Percentiles rank a stretch among this genome's conserved stretches.
Evolutionary conservation across 2,797 vertebrate species (phyloP).

Genomic region (Pristis pectinata): DNA sequence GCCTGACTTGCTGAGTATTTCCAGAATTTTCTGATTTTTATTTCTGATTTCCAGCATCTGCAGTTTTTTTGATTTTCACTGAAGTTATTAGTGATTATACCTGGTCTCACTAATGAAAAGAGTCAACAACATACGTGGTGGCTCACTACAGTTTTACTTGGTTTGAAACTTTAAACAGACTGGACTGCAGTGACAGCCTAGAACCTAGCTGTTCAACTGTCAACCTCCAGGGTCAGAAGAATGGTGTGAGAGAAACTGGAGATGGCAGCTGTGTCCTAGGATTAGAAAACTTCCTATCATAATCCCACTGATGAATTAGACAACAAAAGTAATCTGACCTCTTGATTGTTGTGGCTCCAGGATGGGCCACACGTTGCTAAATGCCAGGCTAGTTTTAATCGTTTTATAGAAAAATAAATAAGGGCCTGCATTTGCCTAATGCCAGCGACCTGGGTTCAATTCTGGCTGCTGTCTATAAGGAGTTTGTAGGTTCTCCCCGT

Average conservation of each 20-base stretch:
- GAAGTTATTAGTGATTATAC: not conserved
- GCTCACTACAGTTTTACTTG: not conserved
- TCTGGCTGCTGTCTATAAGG: too few relatives aligned
- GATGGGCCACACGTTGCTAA: not conserved
- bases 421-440: too few relatives aligned
- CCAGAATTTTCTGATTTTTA: too few relatives aligned
- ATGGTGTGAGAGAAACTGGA: not conserved
- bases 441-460: too few relatives aligned
- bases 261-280: not conserved
- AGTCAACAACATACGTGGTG: not conserved
- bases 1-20: too few relatives aligned
- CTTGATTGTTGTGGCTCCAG: not conserved
- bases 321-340: too few relatives aligned
- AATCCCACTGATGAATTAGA: not conserved
- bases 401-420: not conserved
- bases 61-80: too few relatives aligned
- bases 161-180: not conserved
- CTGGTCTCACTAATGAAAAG: not conserved
- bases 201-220: not conserved
- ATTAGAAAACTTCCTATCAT: not conserved
- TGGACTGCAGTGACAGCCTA: not conserved
- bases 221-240: not conserved
- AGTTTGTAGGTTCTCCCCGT: too few relatives aligned
- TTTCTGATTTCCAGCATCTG: too few relatives aligned
- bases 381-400: not conserved